These are phyloP conservation scores for Mamestra brassicae DNA, from an alignment of 2,888 invertebrate genomes.

Conservation along the genomic window DNA sequence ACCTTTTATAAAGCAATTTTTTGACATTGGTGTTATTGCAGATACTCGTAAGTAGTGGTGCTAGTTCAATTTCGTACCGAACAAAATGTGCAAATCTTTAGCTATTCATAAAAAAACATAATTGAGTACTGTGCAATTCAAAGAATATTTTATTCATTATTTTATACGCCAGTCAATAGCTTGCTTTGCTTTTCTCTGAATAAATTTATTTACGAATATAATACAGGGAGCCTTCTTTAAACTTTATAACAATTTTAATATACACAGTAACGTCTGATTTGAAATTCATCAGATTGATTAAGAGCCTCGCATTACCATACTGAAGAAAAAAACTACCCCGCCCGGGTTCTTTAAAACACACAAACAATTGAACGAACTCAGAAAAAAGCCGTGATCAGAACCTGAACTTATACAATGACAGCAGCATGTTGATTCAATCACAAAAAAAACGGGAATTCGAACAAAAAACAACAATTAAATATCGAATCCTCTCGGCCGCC, in stretches of 20 bases:
- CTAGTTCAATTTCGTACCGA: too few relatives aligned
- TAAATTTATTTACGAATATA: constrained; percentile 42
- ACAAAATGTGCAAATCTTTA: not conserved
- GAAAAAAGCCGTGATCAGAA: constrained; percentile 86
- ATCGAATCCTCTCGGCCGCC: constrained; percentile 77
- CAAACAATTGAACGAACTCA: constrained; percentile 85
- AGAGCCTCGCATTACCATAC: constrained; percentile 83
- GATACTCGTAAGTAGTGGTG: too few relatives aligned
- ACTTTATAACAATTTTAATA: constrained; percentile 66
- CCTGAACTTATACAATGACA: constrained; percentile 90
- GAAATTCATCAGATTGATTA: constrained; percentile 86
- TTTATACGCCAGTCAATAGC: constrained; percentile 10
- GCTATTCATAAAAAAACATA: constrained; percentile 3
- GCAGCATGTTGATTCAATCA: constrained; percentile 90
- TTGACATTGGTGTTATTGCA: not conserved
- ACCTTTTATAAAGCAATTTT: not conserved
- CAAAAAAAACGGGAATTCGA: constrained; percentile 89
- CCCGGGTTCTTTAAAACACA: constrained; percentile 86
- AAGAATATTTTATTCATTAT: constrained; percentile 33
- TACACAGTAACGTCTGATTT: constrained; percentile 73
- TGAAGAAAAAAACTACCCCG: constrained; percentile 73
- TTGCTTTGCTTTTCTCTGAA: constrained; percentile 35
- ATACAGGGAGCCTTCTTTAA: constrained; percentile 39
- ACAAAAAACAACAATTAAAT: constrained; percentile 91
- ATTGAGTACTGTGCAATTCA: not conserved